These are phyloP conservation scores for Lymantria monacha DNA, from an alignment of 2,888 invertebrate genomes.

Conservation along the genomic window DNA sequence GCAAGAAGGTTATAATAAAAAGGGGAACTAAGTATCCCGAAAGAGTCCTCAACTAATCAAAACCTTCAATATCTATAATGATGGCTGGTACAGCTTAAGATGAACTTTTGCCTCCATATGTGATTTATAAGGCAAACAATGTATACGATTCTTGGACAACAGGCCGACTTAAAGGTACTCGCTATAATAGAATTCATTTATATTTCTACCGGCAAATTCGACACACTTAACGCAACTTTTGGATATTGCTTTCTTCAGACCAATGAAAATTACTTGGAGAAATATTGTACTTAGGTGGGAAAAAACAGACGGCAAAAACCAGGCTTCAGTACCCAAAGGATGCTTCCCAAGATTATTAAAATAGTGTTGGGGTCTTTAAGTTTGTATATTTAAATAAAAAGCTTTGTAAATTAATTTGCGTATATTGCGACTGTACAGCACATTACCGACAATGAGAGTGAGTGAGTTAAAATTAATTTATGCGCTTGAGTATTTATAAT, in stretches of 20 bases:
- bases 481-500: too few species aligned
- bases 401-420: too few species aligned
- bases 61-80: conserved; percentile 47
- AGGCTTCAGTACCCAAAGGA: conserved; percentile 18
- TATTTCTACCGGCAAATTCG: conserved; percentile 41
- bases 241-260: conserved; percentile 44
- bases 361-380: too few species aligned
- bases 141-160: conserved; percentile 50
- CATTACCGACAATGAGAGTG: too few species aligned
- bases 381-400: too few species aligned
- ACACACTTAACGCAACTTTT: too few species aligned
- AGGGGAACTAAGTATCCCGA: conserved; percentile 41
- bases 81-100: conserved; percentile 41
- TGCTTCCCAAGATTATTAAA: conserved; percentile 20
- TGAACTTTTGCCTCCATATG: conserved; percentile 40
- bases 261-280: conserved; percentile 38
- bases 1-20: conserved; percentile 29
- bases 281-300: conserved; percentile 22
- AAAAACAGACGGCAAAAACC: conserved; percentile 20
- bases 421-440: too few species aligned
- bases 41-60: conserved; percentile 40
- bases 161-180: conserved; percentile 41
- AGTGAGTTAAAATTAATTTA: too few species aligned
- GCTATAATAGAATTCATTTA: conserved; percentile 56
- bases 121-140: conserved; percentile 61